Conservation (phyloP, 2,113 vertebrate genomes). For the Pygoscelis antarcticus region DNA sequence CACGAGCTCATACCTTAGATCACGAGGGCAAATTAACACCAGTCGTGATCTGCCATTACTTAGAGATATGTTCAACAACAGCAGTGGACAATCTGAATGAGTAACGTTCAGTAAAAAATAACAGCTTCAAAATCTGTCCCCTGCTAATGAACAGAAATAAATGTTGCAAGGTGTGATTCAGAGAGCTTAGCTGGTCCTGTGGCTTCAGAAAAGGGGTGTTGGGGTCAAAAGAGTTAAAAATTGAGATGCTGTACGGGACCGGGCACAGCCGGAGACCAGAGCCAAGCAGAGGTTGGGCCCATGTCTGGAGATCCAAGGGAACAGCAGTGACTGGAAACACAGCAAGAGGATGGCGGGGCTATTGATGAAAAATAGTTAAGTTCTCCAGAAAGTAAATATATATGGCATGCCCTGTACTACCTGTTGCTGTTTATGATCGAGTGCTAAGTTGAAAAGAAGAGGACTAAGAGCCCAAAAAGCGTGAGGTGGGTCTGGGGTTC, state of each 20-base stretch:
- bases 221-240: background rate
- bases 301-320: background rate
- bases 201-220: background rate
- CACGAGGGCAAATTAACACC: background rate
- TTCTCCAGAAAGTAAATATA: background rate
- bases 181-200: background rate
- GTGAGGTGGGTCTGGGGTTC: background rate
- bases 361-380: background rate
- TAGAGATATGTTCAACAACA: background rate
- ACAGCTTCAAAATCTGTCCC: background rate
- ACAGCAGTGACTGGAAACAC: background rate
- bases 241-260: background rate
- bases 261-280: background rate
- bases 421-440: conserved; percentile 13
- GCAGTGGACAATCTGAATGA: background rate
- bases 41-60: background rate
- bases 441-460: background rate
- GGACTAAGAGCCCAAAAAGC: background rate
- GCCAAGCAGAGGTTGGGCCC: background rate
- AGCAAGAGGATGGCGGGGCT: background rate
- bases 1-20: background rate
- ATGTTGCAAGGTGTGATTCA: background rate
- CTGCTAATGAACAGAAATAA: background rate
- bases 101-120: background rate
- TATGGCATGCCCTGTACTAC: background rate